Base-by-base conservation (phyloP, 2,797 vertebrate genomes). In the Hippopotamyrus pictus region DNA sequence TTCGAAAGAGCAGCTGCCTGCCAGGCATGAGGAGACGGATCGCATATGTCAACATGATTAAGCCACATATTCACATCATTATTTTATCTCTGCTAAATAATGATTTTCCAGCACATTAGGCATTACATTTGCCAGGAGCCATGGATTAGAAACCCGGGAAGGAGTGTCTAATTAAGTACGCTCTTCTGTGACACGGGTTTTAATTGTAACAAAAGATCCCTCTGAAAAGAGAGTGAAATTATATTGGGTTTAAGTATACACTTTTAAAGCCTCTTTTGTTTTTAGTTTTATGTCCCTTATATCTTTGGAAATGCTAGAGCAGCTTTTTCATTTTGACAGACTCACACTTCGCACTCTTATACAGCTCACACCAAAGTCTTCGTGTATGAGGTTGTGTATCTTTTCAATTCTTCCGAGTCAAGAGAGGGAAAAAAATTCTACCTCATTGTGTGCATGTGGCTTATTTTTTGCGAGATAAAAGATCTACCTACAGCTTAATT, bases 1-100 rank as follows among this genome's bases (percentile, higher is more conserved):
- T 89, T 99, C 98, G 90, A 99, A 99, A 0, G 97, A 97, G 89
- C 98, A 99, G 90, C 98, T 97, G 83, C 98, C 98, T 99, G 90
- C 0, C 92, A 90, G 90, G 92, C 88, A 91, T 29, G 19, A 69
- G 79, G 79, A 90, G 91, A 91, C 91, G 90, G 88, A 87, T 92
- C 91, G 92, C 89, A 92, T 93, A 93, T 90, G 92, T 93, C 87
- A 94, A 93, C 94, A 93, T 92, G 92, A 96, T 96, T 93, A 92
- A 96, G 93, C 94, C 90, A 93, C 93, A 86, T 50, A 94, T 94
- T 94, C 93, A 94, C 92, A 94, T 94, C 91, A 94, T 91, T 94
- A 96, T 96, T 93, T 93, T 94, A 95, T 93, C 93, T 91, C 93
- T 91, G 91, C 90, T 92, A 88, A 94, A 92, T 90, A 92, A 93